phyloP scores from a whole-genome alignment of 2,888 invertebrate species.

The Parnassius orleans region DNA sequence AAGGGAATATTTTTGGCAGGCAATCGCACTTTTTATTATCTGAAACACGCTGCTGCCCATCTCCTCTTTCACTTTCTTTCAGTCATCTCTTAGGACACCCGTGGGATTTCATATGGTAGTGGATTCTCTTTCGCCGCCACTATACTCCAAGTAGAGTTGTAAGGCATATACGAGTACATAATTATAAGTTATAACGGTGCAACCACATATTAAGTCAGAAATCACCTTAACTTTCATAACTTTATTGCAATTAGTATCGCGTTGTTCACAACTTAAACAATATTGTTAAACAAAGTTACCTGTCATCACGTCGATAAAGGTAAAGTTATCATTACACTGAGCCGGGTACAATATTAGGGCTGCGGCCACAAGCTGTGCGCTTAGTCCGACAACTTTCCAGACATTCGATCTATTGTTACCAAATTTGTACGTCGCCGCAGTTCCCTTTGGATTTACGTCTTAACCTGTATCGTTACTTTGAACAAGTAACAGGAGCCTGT shows the following conservation, averaged over 20 bases:
- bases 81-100: too few relatives aligned
- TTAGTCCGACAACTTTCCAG: slow-evolving; percentile 55
- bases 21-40: too few relatives aligned
- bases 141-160: too few relatives aligned
- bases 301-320: slow-evolving; percentile 34
- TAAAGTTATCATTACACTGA: slow-evolving; percentile 35
- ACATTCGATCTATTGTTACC: slow-evolving; percentile 49
- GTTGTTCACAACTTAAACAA: slow-evolving; percentile 27
- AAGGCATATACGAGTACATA: background rate
- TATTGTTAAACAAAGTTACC: slow-evolving; percentile 27
- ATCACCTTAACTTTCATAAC: slow-evolving; percentile 24
- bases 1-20: too few relatives aligned
- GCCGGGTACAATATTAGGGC: slow-evolving; percentile 42
- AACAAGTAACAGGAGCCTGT: slow-evolving; percentile 15
- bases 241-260: slow-evolving; percentile 29
- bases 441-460: slow-evolving; percentile 28
- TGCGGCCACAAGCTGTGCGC: slow-evolving; percentile 44
- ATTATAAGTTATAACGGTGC: background rate
- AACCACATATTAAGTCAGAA: slow-evolving; percentile 27
- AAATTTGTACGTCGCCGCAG: slow-evolving; percentile 38
- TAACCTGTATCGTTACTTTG: slow-evolving; percentile 33
- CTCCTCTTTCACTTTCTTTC: too few relatives aligned
- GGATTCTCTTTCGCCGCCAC: too few relatives aligned
- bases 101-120: too few relatives aligned
- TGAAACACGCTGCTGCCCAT: too few relatives aligned